Percentiles rank a stretch among this genome's conserved stretches.
Evolutionary conservation across 2,888 invertebrate genomes (phyloP).

Genomic region (Ochropleura leucogaster): DNA sequence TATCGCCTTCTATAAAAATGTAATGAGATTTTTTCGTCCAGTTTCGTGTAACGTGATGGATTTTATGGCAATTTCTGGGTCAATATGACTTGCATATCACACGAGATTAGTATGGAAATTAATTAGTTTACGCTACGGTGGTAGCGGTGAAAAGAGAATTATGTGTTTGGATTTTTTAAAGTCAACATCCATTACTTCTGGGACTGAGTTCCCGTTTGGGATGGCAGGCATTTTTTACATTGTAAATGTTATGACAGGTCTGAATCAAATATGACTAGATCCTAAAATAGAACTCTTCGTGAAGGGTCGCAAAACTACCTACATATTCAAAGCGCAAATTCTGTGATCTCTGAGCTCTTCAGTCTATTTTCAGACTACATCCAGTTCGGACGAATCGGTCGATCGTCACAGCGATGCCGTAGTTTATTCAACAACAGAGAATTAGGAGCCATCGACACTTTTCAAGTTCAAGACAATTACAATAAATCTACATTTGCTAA

Average conservation of each 20-base stretch:
- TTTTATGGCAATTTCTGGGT: conserved; percentile 66
- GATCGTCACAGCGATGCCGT: conserved; percentile 32
- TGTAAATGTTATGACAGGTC: conserved; percentile 14
- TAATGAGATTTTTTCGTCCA: conserved; percentile 58
- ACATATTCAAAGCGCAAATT: conserved; percentile 39
- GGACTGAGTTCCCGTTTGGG: neutral
- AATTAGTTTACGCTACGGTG: conserved; percentile 45
- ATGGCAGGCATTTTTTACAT: conserved; percentile 8
- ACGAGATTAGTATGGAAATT: conserved; percentile 41
- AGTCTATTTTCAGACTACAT: conserved; percentile 41
- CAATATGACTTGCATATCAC: conserved; percentile 55
- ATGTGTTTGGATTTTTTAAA: conserved; percentile 32
- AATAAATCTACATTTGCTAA: conserved; percentile 49
- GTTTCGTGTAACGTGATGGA: conserved; percentile 50
- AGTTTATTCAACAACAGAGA: conserved; percentile 44
- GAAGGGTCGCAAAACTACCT: conserved; percentile 25
- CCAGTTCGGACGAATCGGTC: conserved; percentile 45
- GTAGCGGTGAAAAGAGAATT: conserved; percentile 25
- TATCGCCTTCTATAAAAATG: conserved; percentile 57
- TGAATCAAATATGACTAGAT: conserved; percentile 25
- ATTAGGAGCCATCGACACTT: conserved; percentile 34
- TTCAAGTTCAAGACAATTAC: conserved; percentile 42
- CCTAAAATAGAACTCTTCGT: conserved; percentile 16
- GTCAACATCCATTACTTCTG: conserved; percentile 19
- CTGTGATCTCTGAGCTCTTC: conserved; percentile 22